Conservation (phyloP, 2,797 vertebrate species). For the Pagetopsis macropterus region DNA sequence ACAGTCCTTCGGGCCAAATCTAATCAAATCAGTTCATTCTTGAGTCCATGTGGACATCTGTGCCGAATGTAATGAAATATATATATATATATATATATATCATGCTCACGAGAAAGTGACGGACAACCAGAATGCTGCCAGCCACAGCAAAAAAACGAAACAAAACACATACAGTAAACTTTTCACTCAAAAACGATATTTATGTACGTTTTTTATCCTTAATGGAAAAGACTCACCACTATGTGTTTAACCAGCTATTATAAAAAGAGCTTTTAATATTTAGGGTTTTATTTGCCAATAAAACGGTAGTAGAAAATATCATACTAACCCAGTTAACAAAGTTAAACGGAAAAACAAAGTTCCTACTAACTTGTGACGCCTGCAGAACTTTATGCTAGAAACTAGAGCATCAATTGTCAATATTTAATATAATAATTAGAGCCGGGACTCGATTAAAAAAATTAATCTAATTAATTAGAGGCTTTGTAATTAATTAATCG, state of each 20-base stretch:
- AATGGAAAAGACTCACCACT: not conserved
- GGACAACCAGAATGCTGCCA: too few species aligned
- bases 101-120: too few species aligned
- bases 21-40: too few species aligned
- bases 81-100: too few species aligned
- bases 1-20: too few species aligned
- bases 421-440: not conserved
- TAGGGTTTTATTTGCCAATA: not conserved
- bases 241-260: conserved; percentile 10
- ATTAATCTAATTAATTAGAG: too few species aligned
- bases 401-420: not conserved
- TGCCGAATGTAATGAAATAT: too few species aligned
- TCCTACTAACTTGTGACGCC: not conserved
- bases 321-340: not conserved
- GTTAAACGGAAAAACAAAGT: not conserved
- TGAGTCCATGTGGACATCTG: too few species aligned
- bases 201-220: not conserved
- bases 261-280: conserved; percentile 8
- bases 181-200: not conserved
- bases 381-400: not conserved
- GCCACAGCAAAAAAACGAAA: too few species aligned
- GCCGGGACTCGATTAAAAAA: too few species aligned
- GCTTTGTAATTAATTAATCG: too few species aligned
- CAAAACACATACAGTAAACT: not conserved
- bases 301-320: not conserved